Base-by-base conservation (phyloP, 2,797 vertebrate genomes). In the Malurus splendens region DNA sequence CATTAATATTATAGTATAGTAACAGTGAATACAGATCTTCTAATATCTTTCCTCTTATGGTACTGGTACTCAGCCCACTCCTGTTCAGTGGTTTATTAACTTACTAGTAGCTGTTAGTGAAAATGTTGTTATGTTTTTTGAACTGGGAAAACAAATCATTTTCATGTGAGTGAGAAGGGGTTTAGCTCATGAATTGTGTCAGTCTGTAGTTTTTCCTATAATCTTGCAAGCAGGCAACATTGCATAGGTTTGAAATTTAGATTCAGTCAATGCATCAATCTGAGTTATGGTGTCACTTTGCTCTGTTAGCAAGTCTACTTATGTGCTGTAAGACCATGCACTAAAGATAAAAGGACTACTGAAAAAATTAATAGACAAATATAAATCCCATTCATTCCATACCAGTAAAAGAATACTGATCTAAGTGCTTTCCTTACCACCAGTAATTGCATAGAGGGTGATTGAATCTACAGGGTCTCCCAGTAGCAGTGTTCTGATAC, bases 211-310 rank as follows among this genome's bases (percentile, higher is more conserved):
- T 95, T 89, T 93, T 84, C 74, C 84, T 83, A 14, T 92, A 93
- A 92, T 96, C 91, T 66, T 94, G 70, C 30, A 36, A 95, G 87
- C 91, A 94, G 86, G 90, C 84, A 93, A 59, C 39, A 39, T 85
- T 36, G 70, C 83, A 87, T 96, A 93, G 95, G 94, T 96, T 93
- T 96, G 60, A 87, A 85, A 82, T 90, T 44, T 87, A 36, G 36
- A 14, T 96, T 83, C 84, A 90, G 77, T 67, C 55, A 75, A 18
- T 45, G 54, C 71, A 67, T 75, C 61, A 52, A 30, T 83, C 73
- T 89, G 87, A 90, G 23, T 92, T 94, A 74, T 80, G 90, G 74
- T 56, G 42, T 94, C 3, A 5, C 90, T 91, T 93, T 60, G 72
- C 50, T 48, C 56, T 89, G 24, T 89, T 86, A 87, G 78, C 87